Evolutionary conservation across 2,797 vertebrate species (phyloP), one percentile per base, ranked within the genome.

Genomic region (Poeciliopsis infans): DNA sequence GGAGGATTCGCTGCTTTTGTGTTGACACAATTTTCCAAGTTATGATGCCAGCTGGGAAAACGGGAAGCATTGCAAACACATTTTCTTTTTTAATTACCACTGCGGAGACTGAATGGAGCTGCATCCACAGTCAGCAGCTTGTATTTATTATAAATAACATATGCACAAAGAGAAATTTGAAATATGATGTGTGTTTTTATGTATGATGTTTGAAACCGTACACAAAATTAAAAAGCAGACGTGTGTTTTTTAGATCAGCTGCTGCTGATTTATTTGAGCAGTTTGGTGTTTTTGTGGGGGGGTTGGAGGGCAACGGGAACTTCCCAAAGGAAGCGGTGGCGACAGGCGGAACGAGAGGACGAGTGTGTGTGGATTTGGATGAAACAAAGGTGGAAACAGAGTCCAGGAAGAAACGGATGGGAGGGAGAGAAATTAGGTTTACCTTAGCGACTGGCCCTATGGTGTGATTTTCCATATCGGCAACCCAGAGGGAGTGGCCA

Each of bases 391-490:
- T 82, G 80, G 91, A 91, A 89, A 90, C 79, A 47, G 85, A 78
- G 86, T 77, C 86, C 76, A 87, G 86, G 86, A 90, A 87, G 82
- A 87, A 83, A 77, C 87, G 73, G 59, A 81, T 55, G 41, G 79
- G 59, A 72, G 70, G 76, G 78, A 91, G 84, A 83, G 90, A 93
- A 94, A 94, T 93, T 87, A 93, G 92, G 86, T 95, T 96, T 94
- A 93, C 74, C 91, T 93, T 94, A 94, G 89, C 79, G 85, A 86
- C 91, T 93, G 92, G 92, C 90, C 91, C 87, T 91, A 75, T 84
- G 94, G 91, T 94, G 90, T 89, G 93, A n/a, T 95, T 95, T 96
- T 96, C 95, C 94, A 94, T 95, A 94, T 94, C 94, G 90, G 92
- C 88, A 85, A 92, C 89, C 94, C 91, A 90, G 89, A 92, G 94